phyloP scores from a whole-genome alignment of 2,113 vertebrate species.

The Microtus richardsoni region DNA sequence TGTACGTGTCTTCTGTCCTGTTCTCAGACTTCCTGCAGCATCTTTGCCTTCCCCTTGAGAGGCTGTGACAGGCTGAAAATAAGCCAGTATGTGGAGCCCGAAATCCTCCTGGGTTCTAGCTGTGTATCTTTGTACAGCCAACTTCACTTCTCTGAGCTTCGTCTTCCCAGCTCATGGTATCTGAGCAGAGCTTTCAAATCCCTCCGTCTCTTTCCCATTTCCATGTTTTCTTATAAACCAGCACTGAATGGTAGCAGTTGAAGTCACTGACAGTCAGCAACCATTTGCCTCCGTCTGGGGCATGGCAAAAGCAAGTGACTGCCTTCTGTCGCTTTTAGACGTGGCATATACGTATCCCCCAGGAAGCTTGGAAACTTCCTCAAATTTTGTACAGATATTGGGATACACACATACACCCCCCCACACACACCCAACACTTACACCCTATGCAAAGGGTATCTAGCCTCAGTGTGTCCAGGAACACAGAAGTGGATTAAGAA shows the following conservation, averaged over 20 bases:
- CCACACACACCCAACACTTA: neutral
- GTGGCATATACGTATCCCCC: neutral
- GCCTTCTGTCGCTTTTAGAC: neutral
- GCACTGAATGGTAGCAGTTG: neutral
- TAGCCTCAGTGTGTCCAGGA: no score
- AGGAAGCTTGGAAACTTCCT: neutral
- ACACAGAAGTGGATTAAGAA: neutral
- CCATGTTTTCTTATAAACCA: neutral
- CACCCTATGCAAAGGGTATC: no score
- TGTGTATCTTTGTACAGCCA: neutral
- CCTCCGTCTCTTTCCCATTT: neutral
- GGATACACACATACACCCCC: fast-evolving
- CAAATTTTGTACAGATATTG: neutral
- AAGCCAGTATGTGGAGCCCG: no score
- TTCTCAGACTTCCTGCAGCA: neutral
- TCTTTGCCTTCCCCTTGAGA: neutral
- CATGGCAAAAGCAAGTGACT: neutral
- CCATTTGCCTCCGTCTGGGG: neutral
- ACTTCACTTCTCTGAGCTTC: neutral
- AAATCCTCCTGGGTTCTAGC: neutral
- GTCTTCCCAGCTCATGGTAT: neutral
- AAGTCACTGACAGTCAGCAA: no score
- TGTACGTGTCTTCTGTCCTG: fast-evolving
- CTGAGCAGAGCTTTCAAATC: neutral
- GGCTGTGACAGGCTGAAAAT: neutral